A percentile compares a stretch with the other conserved stretches of the same genome.
Evolutionary conservation across 1,140 invertebrate species (phyloP).

Genomic region (Rhagoletis zephyria): DNA sequence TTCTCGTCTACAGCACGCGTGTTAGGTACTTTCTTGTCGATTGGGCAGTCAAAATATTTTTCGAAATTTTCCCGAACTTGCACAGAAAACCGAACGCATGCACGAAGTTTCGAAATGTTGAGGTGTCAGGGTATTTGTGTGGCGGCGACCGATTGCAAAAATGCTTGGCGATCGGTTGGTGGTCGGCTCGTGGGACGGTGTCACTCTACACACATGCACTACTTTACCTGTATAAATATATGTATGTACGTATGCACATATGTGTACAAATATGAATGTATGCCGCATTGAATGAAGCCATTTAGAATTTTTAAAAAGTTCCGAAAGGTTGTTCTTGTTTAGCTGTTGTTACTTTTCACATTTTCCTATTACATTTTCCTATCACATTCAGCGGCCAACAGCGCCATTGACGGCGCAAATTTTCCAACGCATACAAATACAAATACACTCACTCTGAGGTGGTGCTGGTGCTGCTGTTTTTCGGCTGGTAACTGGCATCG

Average conservation of each 20-base stretch:
- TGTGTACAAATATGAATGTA: not conserved
- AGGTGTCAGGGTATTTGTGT: not conserved
- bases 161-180: too few species aligned
- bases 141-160: not conserved
- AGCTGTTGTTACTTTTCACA: not conserved
- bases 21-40: conserved; percentile 67
- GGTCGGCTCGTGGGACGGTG: too few species aligned
- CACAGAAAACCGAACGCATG: not conserved
- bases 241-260: not conserved
- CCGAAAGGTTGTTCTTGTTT: not conserved
- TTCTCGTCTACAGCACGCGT: conserved; percentile 70
- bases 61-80: conserved; percentile 27
- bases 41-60: conserved; percentile 26
- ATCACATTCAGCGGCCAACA: not conserved
- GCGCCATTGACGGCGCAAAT: not conserved
- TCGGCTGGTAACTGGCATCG: not conserved
- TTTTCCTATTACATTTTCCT: not conserved
- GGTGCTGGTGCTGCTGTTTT: not conserved
- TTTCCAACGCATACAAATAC: not conserved
- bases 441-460: not conserved
- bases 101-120: not conserved
- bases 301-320: not conserved
- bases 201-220: too few species aligned
- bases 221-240: too few species aligned
- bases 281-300: too few species aligned